Base-by-base conservation (phyloP, 1,140 invertebrate species). In the Chionoecetes opilio region DNA sequence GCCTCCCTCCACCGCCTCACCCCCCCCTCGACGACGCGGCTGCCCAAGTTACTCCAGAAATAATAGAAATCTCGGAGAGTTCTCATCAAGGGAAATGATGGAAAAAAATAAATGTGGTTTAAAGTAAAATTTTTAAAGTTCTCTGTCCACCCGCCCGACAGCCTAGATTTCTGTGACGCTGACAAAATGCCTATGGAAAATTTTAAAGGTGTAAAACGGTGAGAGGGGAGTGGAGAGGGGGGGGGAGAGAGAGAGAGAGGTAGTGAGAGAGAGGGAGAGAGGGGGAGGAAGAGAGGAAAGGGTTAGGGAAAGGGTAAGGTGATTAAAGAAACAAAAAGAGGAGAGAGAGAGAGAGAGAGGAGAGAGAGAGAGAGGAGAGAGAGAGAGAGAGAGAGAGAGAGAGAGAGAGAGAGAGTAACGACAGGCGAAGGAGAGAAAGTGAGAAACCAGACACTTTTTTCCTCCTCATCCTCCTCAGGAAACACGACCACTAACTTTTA, bases 281-380 rank as follows among this genome's bases (percentile, higher is more conserved):
- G 35, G 34, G 86, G 38, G 32, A 2, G 86, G 38, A 38, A 88
- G 86, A 35, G 86, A 88, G 86, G 46, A 26, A 41, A 46, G 31
- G 32, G 17, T n/a, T n/a, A 21, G 26, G 17, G 87, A 37, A 89
- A 37, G 21, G 87, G n/a, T 17, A 29, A 31, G 3, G 5, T 41
- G 46, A 14, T n/a, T 91, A 31, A 53, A 91, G 35, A 32, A 53
- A 90, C n/a, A 35, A 89, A 89, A 85, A 0, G 0, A n/a, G 37
- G 88, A 90, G 88, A 90, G 88, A 90, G 88, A 90, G 88, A 90
- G 88, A 90, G 88, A 90, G 88, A 90, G 46, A 34, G n/a, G 88
- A 90, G 46, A 34, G n/a, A 34, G 29, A 37, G 29, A 29, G 11
- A 21, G 21, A 34, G 32, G 32, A 21, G 32, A 26, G 85, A 32